Base-by-base conservation (phyloP, 2,113 vertebrate species). In the Hydrochoerus hydrochaeris region DNA sequence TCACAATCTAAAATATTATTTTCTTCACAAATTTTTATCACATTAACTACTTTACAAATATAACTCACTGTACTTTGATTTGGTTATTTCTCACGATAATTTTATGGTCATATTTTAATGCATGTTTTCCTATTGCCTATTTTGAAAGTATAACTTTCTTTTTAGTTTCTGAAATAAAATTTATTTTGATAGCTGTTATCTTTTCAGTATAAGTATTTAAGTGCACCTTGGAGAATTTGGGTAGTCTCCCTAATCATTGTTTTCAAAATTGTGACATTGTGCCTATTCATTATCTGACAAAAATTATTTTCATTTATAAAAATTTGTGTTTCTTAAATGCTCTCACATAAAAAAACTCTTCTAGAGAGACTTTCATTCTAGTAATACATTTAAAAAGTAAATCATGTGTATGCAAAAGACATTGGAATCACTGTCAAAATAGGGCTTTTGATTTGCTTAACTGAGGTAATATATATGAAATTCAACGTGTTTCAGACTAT, bases 371-470 rank as follows among this genome's bases (percentile, higher is more conserved):
- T 94, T 97, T 93, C 88, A 91, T 54, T 73, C n/a, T 9, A 88
- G 88, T 58, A 49, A 9, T 49, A 87, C 95, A 17, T 11, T 90
- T 89, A 38, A 89, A 94, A 98, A 98, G 97, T 98, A 94, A 98
- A 98, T 98, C 96, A 97, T 96, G 13, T 41, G 69, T 98, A 97
- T 96, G 58, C 91, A 98, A 98, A 98, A 98, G 93, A 89, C 12
- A 87, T 22, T 62, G 65, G 54, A 98, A 95, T 38, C 90, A 83
- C 97, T 98, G 83, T 97, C 96, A 98, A 97, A 81, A 97, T 96
- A 97, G 73, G 75, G 97, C 96, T 99, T 98, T 98, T 98, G 94
- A 98, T 98, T 98, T 98, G 98, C 62, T 98, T 97, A 95, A 96
- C 94, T 93, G 95, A 62, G 91, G 62, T 98, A 91, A 98, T 98